Base-by-base conservation (phyloP, 2,888 invertebrate genomes). In the Dendrolimus pini region DNA sequence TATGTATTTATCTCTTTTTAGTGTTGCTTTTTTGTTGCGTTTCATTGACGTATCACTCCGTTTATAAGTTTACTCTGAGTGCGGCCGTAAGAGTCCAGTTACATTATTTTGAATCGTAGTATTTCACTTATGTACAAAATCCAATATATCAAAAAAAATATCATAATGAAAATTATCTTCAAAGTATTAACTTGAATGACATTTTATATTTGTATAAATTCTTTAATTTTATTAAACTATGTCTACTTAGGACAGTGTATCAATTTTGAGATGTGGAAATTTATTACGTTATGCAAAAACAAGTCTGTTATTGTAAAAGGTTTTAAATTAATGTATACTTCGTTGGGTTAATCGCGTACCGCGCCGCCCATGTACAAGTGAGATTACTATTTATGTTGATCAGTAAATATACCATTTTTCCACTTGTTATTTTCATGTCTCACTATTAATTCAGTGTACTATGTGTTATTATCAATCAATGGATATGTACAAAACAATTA, bases 131-230 rank as follows among this genome's bases (percentile, higher is more conserved):
- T 65, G 65, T 70, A 64, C 62, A 62, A 62, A 60, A 62, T 63
- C 64, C 61, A 65, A 65, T 61, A 62, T 67, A 60, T 65, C 47
- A 47, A 12, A 12, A 47, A 47, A 30, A 30, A 6, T 30, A 30
- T 30, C 30, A 30, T 30, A 30, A 30, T 9, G 9, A 47, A 10
- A 47, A 47, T 9, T 47, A 47, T 47, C 47, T 10, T 47, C 47
- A 47, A 47, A 47, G 47, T 47, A 47, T 47, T 47, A 47, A 47
- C 9, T 47, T 47, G 84, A 86, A 85, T 86, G 81, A 87, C 85
- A 86, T 85, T 30, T 30, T 85, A 85, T 85, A 87, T 87, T 85
- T 89, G 83, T 88, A 87, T 84, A 83, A 85, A 87, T 83, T 81
- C 80, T 83, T 85, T 85, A 85, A 83, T 85, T 85, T 82, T 83